These are phyloP conservation scores for Sebastes aleutianus DNA, from an alignment of 2,797 vertebrate genomes.

Conservation along the genomic window DNA sequence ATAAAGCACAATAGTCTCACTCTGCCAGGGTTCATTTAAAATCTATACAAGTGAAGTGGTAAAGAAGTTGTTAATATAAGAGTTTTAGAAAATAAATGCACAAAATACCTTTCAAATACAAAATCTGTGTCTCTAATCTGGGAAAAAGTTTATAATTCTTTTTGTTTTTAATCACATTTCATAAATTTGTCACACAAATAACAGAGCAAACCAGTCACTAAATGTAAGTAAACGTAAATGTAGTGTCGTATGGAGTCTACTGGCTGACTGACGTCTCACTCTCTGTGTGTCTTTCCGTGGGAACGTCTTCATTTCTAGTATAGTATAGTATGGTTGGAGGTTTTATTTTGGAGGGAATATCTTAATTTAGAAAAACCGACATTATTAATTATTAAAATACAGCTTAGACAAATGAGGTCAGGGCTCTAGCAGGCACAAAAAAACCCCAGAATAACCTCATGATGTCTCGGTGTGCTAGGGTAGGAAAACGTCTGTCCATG, in stretches of 20 bases:
- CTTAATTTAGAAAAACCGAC: constrained; percentile 11
- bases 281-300: constrained; percentile 16
- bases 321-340: neutral
- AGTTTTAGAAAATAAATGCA: neutral
- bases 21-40: neutral
- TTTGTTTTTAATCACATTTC: neutral
- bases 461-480: neutral
- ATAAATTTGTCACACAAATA: neutral
- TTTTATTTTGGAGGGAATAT: constrained; percentile 3
- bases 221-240: neutral
- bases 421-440: neutral
- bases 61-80: neutral
- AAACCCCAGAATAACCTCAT: no score
- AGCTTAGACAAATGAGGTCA: neutral
- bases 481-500: neutral
- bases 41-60: neutral
- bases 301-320: no score
- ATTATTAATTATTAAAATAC: neutral
- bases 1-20: neutral
- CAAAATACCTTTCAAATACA: neutral
- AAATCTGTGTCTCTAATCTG: neutral
- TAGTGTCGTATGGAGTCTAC: neutral
- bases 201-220: neutral
- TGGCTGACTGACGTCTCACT: constrained; percentile 45
- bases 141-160: neutral